phyloP scores from a whole-genome alignment of 2,113 vertebrate species.

The Orthonyx spaldingii region DNA sequence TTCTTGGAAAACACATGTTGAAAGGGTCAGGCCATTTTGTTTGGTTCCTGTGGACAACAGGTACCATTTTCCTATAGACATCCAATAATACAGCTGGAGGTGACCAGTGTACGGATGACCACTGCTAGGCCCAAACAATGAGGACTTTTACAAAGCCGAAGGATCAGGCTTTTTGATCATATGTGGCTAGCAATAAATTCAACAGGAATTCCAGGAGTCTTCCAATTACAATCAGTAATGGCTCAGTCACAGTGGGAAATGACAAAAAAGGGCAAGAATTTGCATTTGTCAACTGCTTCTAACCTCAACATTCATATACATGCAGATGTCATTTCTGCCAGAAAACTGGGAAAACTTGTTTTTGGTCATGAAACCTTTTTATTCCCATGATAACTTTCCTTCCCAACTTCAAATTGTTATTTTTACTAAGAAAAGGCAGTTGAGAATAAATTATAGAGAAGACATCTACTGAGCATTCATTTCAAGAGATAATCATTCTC shows the following conservation, averaged over 20 bases:
- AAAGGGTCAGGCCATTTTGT: neutral
- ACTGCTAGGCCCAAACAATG: neutral
- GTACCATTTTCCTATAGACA: neutral
- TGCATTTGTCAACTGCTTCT: neutral
- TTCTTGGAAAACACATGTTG: neutral
- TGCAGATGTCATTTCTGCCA: neutral
- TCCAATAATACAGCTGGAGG: neutral
- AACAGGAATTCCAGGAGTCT: neutral
- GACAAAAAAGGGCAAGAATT: neutral
- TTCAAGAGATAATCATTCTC: neutral
- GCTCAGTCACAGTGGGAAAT: neutral
- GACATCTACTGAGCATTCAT: neutral
- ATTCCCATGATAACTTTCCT: neutral
- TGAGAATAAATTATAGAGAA: neutral
- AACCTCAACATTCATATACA: neutral
- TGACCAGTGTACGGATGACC: neutral
- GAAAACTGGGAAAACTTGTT: neutral
- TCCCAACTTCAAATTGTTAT: neutral
- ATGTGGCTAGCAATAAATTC: neutral
- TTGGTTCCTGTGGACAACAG: neutral
- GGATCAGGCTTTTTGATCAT: neutral
- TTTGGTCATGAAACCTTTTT: neutral
- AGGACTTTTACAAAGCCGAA: neutral
- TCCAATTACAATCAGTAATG: neutral
- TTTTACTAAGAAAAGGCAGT: neutral